Evolutionary conservation across 2,797 vertebrate species (phyloP).

Genomic region (Chiroxiphia lanceolata): DNA sequence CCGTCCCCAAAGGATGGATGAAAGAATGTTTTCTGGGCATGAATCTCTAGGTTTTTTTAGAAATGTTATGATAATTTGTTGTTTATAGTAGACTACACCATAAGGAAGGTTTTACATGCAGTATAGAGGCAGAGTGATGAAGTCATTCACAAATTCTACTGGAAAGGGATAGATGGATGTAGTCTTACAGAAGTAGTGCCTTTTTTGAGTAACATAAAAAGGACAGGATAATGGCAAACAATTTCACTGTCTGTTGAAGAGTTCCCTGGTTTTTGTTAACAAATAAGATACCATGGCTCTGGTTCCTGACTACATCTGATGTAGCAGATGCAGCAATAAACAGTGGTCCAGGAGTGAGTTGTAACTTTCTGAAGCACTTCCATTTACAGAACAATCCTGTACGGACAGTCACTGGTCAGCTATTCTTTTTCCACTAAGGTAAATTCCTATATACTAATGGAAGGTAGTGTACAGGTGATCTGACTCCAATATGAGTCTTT

Average conservation of each 20-base stretch:
- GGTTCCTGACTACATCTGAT: not conserved
- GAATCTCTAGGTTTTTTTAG: not conserved
- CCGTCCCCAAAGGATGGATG: conserved; percentile 6
- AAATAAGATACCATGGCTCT: not conserved
- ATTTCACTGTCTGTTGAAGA: not conserved
- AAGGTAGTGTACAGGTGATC: not conserved
- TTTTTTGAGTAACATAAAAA: not conserved
- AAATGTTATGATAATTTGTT: not conserved
- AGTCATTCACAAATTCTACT: not conserved
- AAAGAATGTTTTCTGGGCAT: conserved; percentile 33
- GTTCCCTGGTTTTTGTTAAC: not conserved
- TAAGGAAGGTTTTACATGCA: not conserved
- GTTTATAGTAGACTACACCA: not conserved
- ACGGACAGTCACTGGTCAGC: not conserved
- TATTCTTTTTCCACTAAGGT: not conserved
- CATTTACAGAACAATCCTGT: not conserved
- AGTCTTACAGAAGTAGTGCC: not conserved
- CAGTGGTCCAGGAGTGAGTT: not conserved
- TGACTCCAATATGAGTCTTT: not conserved
- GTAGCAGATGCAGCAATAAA: not conserved
- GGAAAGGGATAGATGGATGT: not conserved
- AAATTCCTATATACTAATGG: not conserved
- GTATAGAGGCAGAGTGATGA: not conserved
- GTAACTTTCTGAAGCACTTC: not conserved
- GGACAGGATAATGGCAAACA: not conserved